A percentile compares a stretch with the other conserved stretches of the same genome.
phyloP scores from a whole-genome alignment of 2,797 vertebrate genomes.

The Falco peregrinus region DNA sequence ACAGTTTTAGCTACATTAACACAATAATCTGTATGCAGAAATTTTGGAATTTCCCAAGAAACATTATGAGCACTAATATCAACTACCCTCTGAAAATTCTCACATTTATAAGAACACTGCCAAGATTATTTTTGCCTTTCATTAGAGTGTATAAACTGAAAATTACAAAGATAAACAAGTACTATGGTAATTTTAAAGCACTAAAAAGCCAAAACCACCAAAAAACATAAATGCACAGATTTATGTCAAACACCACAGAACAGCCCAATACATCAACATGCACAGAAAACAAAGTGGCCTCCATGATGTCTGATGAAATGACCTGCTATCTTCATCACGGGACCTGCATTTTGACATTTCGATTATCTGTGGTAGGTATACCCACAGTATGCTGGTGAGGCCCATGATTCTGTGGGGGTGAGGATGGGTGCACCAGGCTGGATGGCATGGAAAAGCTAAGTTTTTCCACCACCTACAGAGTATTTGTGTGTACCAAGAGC shows the following conservation, averaged over 20 bases:
- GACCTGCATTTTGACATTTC: neutral
- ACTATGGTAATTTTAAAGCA: neutral
- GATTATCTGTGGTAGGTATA: neutral
- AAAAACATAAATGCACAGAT: neutral
- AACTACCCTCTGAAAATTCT: neutral
- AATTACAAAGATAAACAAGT: neutral
- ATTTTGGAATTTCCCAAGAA: neutral
- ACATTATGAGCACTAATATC: neutral
- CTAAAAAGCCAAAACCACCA: neutral
- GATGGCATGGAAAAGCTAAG: neutral
- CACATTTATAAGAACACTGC: neutral
- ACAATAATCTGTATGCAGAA: neutral
- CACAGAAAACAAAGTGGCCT: neutral
- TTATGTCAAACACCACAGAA: neutral
- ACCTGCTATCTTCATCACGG: neutral
- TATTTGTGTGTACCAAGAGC: neutral
- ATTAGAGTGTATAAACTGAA: neutral
- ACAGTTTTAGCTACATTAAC: neutral
- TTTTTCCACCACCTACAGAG: neutral
- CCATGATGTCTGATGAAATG: neutral
- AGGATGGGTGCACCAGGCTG: neutral
- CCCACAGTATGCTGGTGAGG: fast-evolving
- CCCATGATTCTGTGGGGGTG: neutral
- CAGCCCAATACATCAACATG: neutral
- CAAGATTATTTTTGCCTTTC: neutral